phyloP scores from a whole-genome alignment of 2,888 invertebrate species.

The Prosapia bicincta region DNA sequence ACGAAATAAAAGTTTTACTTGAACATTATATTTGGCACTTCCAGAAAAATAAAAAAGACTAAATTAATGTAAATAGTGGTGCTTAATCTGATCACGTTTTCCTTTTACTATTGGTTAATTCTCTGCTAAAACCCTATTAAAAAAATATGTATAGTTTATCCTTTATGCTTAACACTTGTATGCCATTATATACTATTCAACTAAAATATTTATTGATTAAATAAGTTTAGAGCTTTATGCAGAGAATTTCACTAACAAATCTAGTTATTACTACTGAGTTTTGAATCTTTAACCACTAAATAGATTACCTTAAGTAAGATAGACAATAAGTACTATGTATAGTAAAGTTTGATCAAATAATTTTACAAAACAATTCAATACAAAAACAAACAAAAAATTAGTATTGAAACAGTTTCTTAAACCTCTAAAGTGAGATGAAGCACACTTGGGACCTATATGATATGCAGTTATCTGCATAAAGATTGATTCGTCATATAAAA shows the following conservation, averaged over 20 bases:
- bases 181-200: too few species aligned
- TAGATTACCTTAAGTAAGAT: constrained; percentile 20
- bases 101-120: constrained; percentile 29
- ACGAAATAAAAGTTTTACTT: not conserved
- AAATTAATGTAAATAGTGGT: constrained; percentile 2
- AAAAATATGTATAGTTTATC: too few species aligned
- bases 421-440: constrained; percentile 21
- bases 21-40: constrained; percentile 9
- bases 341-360: constrained; percentile 12
- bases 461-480: not conserved
- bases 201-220: too few species aligned
- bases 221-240: constrained; percentile 21
- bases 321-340: constrained; percentile 16
- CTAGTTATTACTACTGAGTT: constrained; percentile 23
- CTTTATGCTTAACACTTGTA: too few species aligned
- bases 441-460: constrained; percentile 25
- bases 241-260: constrained; percentile 25
- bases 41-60: constrained; percentile 2
- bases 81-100: constrained; percentile 26
- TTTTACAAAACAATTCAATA: constrained; percentile 9
- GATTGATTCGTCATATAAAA: not conserved
- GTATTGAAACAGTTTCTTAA: constrained; percentile 22
- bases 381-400: constrained; percentile 10
- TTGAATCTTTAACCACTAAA: constrained; percentile 19
- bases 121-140: constrained; percentile 28